Evolutionary conservation across 2,797 vertebrate species (phyloP).

Genomic region (Argyrosomus regius): DNA sequence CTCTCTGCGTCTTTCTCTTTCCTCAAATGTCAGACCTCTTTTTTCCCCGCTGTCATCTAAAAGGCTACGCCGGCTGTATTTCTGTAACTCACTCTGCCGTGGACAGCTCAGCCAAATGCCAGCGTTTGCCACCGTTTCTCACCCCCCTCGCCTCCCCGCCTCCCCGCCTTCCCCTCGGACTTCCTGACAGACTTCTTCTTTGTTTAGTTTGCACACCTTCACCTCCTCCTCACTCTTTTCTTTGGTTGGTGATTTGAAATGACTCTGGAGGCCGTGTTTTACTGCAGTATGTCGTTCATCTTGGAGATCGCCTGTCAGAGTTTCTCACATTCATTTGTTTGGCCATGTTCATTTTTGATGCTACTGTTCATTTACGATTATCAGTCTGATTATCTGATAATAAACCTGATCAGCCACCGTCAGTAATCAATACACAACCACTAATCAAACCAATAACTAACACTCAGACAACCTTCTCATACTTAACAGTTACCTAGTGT

Average conservation of each 20-base stretch:
- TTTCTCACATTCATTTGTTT: too few species aligned
- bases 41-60: conserved; percentile 24
- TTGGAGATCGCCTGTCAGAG: conserved; percentile 32
- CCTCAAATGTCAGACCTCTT: conserved; percentile 67
- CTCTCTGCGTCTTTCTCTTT: conserved; percentile 16
- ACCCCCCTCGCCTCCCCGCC: background rate
- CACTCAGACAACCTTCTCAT: too few species aligned
- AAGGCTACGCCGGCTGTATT: conserved; percentile 41
- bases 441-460: too few species aligned
- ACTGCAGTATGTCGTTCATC: background rate
- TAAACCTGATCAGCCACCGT: too few species aligned
- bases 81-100: conserved; percentile 52
- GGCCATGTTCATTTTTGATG: too few species aligned
- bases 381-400: too few species aligned
- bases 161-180: background rate
- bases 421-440: too few species aligned
- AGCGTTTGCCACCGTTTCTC: conserved; percentile 36
- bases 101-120: conserved; percentile 58
- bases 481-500: too few species aligned
- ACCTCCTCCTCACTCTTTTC: conserved; percentile 29
- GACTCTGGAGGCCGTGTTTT: conserved; percentile 17
- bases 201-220: conserved; percentile 29
- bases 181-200: background rate
- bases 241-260: conserved; percentile 21
- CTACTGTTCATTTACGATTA: too few species aligned